Evolutionary conservation across 1,140 invertebrate genomes (phyloP), one percentile per base, ranked within the genome.

Genomic region (Drosophila persimilis): DNA sequence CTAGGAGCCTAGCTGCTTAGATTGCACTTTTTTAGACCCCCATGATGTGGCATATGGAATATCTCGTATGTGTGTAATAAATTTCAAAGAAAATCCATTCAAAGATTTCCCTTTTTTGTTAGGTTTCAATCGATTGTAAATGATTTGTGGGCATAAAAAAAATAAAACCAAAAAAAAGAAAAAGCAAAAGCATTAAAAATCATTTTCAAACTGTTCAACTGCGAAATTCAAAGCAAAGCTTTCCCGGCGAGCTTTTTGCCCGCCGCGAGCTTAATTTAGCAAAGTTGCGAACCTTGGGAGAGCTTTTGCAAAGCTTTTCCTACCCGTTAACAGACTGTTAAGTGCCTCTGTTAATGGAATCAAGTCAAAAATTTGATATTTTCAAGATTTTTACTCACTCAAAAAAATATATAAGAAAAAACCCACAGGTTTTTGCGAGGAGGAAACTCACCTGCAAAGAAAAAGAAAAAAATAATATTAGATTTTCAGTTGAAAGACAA

Each of bases 371-470:
- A 51, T 31, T 48, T 73, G 13, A 52, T 71, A 71, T 60, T 43
- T 64, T 56, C 31, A 52, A 58, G 48, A 7, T 44, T 52, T 52
- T 58, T 41, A 84, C 83, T 86, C 83, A 86, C 83, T 66, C 17
- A 46, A 5, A 39, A 39, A 39, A 5, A 39, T 39, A 39, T 13
- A 50, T 45, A 22, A 0, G 51, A 59, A 61, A n/a, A n/a, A 26
- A n/a, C 31, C 50, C 48, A 15, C 31, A 35, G 29, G 13, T 24
- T 46, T 45, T 60, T 46, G 8, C 6, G 15, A 0, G 17, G 31
- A 45, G 52, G 71, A 80, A 78, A 86, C 83, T 86, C 74, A 86
- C 83, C 83, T 86, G 83, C 63, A 86, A 86, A 20, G 51, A 73
- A 50, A 69, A 13, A 66, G 44, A 65, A 35, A 15, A 50, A 64